Evolutionary conservation across 1,140 invertebrate genomes (phyloP).

Genomic region (Drosophila ambigua): DNA sequence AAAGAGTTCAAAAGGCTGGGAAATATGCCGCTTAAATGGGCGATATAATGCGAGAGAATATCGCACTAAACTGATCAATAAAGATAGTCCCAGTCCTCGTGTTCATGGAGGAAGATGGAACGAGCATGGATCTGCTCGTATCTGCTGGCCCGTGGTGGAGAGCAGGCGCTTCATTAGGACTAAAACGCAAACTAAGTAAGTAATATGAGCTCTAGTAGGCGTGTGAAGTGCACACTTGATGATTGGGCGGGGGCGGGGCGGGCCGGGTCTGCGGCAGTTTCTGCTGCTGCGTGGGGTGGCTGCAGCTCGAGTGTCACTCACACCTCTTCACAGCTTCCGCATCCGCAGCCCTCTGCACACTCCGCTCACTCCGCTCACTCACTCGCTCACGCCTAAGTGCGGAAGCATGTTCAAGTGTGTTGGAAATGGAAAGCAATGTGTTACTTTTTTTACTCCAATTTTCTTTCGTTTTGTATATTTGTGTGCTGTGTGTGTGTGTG

Average conservation of each 20-base stretch:
- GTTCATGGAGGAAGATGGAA: no score
- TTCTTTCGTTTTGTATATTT: constrained; percentile 27
- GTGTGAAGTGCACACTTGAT: constrained; percentile 74
- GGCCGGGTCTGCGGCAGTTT: background rate
- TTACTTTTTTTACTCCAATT: constrained; percentile 35
- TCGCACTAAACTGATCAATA: no score
- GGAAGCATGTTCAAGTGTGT: constrained; percentile 80
- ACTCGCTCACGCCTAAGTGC: constrained; percentile 72
- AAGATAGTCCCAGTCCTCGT: no score
- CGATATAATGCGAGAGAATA: no score
- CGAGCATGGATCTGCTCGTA: no score
- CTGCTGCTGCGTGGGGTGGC: no score
- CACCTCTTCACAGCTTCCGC: constrained; percentile 37
- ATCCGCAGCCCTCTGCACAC: background rate
- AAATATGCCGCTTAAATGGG: no score
- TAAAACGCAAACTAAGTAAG: constrained; percentile 75
- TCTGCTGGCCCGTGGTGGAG: no score
- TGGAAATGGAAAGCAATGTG: constrained; percentile 80
- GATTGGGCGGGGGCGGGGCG: background rate
- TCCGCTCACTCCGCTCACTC: constrained; percentile 13
- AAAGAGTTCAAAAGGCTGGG: no score
- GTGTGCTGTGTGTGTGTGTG: background rate
- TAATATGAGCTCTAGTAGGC: constrained; percentile 75
- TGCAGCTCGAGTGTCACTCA: constrained; percentile 62
- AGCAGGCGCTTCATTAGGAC: constrained; percentile 22